Base-by-base conservation (phyloP, 2,888 invertebrate species). In the Stenichneumon culpator region DNA sequence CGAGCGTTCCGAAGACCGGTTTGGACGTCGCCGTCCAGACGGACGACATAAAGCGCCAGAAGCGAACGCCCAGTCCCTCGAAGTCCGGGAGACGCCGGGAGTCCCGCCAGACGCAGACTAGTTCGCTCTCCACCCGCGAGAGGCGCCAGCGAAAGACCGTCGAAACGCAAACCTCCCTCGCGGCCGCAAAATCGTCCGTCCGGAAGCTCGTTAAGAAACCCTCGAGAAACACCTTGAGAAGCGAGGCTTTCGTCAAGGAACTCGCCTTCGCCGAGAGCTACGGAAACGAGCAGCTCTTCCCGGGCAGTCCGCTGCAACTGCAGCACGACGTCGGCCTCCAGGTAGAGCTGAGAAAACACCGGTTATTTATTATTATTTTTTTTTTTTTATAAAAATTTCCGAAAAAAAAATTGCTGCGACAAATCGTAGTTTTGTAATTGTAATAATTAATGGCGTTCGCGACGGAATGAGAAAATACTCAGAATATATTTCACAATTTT, bases 51-150 rank as follows among this genome's bases (percentile, higher is more conserved):
- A 90, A 88, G 19, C 86, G 82, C n/a, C 86, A 77, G 5, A 91
- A 86, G 67, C 90, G 88, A 83, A 82, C 87, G 32, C 83, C 82
- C 0, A 90, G 87, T 79, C 89, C 88, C 19, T 86, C 87, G 2
- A 92, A 92, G 57, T 72, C 83, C 2, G 84, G 83, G 28, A 87
- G 86, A 32, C 90, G 86, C 54, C 88, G 90, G 67, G 89, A 92
- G 80, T 93, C 93, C 0, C 92, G 92, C 22, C 92, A 94, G 84
- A 94, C 94, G 0, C 94, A 94, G 81, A 94, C 94, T 3, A 89
- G 82, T 73, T 75, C 81, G 19, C 82, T 89, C 0, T 86, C 89
- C 5, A 92, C 4, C 7, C 25, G 28, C 3, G 90, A 91, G 44
- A 92, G 89, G 32, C 83, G 87, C 5, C 79, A 79, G 11, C 90